These are phyloP conservation scores for Ooceraea biroi DNA, from an alignment of 1,140 invertebrate genomes.

Conservation along the genomic window DNA sequence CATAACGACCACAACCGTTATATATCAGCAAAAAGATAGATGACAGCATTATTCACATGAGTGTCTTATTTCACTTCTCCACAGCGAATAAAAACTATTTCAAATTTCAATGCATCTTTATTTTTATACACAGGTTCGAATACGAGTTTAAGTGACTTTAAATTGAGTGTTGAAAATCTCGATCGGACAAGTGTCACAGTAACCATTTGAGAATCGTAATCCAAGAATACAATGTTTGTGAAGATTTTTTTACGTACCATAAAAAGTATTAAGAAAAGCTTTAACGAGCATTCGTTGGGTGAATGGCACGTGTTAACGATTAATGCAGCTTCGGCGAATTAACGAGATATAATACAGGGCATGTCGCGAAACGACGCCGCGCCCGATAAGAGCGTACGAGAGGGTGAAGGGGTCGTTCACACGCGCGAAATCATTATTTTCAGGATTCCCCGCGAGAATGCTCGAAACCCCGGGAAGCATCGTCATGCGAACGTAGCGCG, in stretches of 20 bases:
- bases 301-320: neutral
- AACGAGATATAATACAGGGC: neutral
- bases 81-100: neutral
- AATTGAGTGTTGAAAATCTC: neutral
- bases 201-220: neutral
- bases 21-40: conserved; percentile 5
- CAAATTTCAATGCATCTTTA: too few relatives aligned
- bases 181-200: neutral
- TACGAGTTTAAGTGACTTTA: neutral
- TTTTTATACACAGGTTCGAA: too few relatives aligned
- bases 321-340: conserved; percentile 16
- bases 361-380: conserved; percentile 33
- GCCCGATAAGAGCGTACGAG: conserved; percentile 11
- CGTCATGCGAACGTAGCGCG: conserved; percentile 46
- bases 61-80: neutral
- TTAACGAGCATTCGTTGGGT: neutral
- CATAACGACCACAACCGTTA: conserved; percentile 7
- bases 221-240: neutral
- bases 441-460: conserved; percentile 64
- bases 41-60: conserved; percentile 5
- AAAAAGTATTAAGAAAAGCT: neutral
- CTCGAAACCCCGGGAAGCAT: conserved; percentile 36
- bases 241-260: conserved; percentile 4
- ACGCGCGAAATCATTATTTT: conserved; percentile 63
- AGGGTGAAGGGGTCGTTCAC: conserved; percentile 22